These are phyloP conservation scores for Watsonalla cultraria DNA, from an alignment of 2,888 invertebrate genomes.

Conservation along the genomic window DNA sequence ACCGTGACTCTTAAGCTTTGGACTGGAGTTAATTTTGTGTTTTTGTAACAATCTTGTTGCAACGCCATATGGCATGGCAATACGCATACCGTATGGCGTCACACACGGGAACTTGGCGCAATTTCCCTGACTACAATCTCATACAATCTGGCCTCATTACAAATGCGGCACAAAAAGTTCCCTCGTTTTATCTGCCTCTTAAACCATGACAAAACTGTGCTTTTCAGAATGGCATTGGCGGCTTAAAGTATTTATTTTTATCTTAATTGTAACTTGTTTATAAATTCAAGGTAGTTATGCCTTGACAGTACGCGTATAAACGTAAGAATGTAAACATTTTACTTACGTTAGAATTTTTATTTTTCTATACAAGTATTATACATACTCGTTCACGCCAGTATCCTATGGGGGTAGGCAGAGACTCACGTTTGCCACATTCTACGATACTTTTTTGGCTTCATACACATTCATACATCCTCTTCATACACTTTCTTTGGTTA, in stretches of 20 bases:
- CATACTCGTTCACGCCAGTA: too few species aligned
- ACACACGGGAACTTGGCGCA: conserved; percentile 23
- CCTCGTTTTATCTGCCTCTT: background rate
- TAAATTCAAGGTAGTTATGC: background rate
- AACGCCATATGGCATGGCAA: conserved; percentile 49
- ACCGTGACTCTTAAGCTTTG: conserved; percentile 48
- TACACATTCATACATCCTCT: too few species aligned
- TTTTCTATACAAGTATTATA: too few species aligned
- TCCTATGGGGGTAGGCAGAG: too few species aligned
- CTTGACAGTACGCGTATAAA: background rate
- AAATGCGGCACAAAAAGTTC: background rate
- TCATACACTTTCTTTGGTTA: too few species aligned
- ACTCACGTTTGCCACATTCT: too few species aligned
- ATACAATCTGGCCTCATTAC: conserved; percentile 39
- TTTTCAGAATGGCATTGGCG: background rate
- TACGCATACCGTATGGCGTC: conserved; percentile 44
- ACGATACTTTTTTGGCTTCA: too few species aligned
- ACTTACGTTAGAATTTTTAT: too few species aligned
- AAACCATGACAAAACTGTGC: background rate
- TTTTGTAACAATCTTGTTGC: conserved; percentile 42
- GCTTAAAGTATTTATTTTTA: background rate
- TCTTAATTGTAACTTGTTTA: background rate
- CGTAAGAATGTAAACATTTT: background rate
- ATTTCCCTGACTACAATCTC: conserved; percentile 61
- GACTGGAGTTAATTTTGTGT: conserved; percentile 45